phyloP scores from a whole-genome alignment of 2,797 vertebrate species.

The Poecilia wingei region DNA sequence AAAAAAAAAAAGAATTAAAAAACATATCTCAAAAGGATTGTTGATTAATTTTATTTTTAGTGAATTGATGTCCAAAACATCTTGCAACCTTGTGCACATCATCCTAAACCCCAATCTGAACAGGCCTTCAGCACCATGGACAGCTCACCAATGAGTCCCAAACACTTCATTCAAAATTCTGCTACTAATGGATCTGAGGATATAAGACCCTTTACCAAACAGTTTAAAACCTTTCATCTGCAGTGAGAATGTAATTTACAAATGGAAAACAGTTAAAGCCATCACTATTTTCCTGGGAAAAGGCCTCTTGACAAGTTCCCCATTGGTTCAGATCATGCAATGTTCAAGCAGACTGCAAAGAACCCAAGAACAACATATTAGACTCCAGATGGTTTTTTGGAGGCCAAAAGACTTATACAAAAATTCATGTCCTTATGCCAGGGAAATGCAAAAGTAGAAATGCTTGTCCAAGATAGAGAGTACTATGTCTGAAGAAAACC shows the following conservation, averaged over 20 bases:
- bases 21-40: background rate
- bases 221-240: background rate
- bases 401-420: background rate
- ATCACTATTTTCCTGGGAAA: background rate
- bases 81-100: background rate
- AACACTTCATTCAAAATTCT: background rate
- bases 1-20: background rate
- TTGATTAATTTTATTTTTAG: background rate
- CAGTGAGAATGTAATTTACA: background rate
- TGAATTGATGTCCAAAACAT: background rate
- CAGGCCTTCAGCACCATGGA: constrained; percentile 17
- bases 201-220: background rate
- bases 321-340: background rate
- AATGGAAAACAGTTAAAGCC: background rate
- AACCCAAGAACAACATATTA: background rate
- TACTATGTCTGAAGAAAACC: background rate
- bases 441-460: background rate
- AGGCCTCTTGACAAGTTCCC: background rate
- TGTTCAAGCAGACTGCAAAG: background rate
- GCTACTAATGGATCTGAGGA: background rate
- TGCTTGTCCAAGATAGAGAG: background rate
- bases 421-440: background rate
- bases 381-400: too few relatives aligned
- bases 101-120: background rate
- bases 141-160: constrained; percentile 2